phyloP scores from a whole-genome alignment of 1,140 invertebrate genomes.

The Amphibalanus amphitrite region DNA sequence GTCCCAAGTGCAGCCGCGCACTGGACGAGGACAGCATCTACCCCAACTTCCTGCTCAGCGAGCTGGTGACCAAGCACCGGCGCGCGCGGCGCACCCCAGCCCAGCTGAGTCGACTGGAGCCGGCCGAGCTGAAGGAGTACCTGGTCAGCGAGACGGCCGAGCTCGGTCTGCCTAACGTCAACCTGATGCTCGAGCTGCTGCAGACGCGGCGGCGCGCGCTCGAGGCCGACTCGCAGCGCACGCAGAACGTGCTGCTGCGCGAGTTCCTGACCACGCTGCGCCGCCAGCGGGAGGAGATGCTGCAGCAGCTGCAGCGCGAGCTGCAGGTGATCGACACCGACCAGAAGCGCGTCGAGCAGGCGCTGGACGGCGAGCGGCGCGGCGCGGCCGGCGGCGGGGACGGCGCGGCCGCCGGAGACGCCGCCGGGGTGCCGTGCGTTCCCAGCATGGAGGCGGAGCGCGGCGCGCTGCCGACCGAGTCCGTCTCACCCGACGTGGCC shows the following conservation, averaged over 20 bases:
- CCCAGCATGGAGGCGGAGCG: slow-evolving; percentile 14
- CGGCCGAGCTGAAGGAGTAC: slow-evolving; percentile 22
- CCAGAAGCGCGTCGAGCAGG: slow-evolving; percentile 55
- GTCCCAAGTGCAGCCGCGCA: slow-evolving; percentile 67
- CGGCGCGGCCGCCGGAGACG: slow-evolving; percentile 18
- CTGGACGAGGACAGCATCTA: slow-evolving; percentile 59
- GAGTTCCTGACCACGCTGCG: slow-evolving; percentile 66
- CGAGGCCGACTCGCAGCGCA: slow-evolving; percentile 55
- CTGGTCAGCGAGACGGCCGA: slow-evolving; percentile 22
- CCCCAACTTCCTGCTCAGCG: slow-evolving; percentile 71
- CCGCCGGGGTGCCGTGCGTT: slow-evolving; percentile 11
- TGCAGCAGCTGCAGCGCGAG: slow-evolving; percentile 45
- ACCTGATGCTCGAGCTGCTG: slow-evolving; percentile 60
- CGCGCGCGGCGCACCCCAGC: slow-evolving; percentile 30
- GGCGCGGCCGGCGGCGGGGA: slow-evolving; percentile 23
- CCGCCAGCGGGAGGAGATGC: slow-evolving; percentile 53
- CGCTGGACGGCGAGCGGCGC: slow-evolving; percentile 35
- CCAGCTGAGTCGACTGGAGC: slow-evolving; percentile 15
- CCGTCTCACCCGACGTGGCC: slow-evolving; percentile 7
- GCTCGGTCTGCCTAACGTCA: slow-evolving; percentile 57
- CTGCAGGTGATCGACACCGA: slow-evolving; percentile 60
- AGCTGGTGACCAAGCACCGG: slow-evolving; percentile 59
- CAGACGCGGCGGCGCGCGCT: slow-evolving; percentile 57
- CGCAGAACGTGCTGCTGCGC: slow-evolving; percentile 59
- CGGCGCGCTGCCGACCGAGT: neutral